Conservation (phyloP, 2,888 invertebrate species). For the Enchytraeus crypticus region DNA sequence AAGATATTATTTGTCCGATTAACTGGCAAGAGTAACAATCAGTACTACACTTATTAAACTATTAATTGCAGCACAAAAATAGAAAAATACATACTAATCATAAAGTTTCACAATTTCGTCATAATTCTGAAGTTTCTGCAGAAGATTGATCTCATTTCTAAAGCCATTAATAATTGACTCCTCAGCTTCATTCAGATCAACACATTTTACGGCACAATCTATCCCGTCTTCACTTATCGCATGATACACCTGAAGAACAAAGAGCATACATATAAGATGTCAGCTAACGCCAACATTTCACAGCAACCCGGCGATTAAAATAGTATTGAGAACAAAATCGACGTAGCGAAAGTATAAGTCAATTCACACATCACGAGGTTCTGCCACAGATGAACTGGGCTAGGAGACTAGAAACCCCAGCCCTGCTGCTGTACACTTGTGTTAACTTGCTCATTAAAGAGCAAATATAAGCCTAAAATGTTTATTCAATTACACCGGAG, state of each 20-base stretch:
- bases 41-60: too few relatives aligned
- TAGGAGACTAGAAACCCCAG: too few relatives aligned
- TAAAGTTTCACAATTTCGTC: constrained; percentile 73
- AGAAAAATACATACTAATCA: constrained; percentile 68
- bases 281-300: not conserved
- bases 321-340: not conserved
- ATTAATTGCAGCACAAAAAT: too few relatives aligned
- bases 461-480: too few relatives aligned
- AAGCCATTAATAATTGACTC: constrained; percentile 66
- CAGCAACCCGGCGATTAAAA: not conserved
- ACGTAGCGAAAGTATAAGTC: too few relatives aligned
- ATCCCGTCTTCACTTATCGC: constrained; percentile 52
- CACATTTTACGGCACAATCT: constrained; percentile 67
- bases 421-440: too few relatives aligned
- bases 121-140: constrained; percentile 67
- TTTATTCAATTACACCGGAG: too few relatives aligned
- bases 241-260: constrained; percentile 58
- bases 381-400: too few relatives aligned
- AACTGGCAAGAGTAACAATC: too few relatives aligned
- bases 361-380: too few relatives aligned
- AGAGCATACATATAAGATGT: not conserved
- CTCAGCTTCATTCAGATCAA: constrained; percentile 64
- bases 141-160: constrained; percentile 75
- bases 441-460: too few relatives aligned
- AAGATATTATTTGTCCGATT: too few relatives aligned